Base-by-base conservation (phyloP, 2,113 vertebrate genomes). In the Tichodroma muraria region DNA sequence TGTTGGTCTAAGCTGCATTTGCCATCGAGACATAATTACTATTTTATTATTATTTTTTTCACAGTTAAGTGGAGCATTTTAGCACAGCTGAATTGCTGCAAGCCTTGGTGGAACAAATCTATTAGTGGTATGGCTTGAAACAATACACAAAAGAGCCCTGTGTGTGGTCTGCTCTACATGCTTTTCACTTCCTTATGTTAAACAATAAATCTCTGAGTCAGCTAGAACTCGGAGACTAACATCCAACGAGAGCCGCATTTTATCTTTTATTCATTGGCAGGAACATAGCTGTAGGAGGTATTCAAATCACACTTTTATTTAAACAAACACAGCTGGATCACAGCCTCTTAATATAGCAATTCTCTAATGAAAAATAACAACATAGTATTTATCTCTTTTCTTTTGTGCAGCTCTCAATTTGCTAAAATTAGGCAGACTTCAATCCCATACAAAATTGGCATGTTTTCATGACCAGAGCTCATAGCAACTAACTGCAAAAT, bases 231-330 rank as follows among this genome's bases (percentile, higher is more conserved):
- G 8, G 97, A 96, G 97, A 97, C 97, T 97, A 96, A 96, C 97
- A 97, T 97, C 97, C 96, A 97, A 95, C 53, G 44, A 97, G 96
- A 95, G 94, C 95, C 68, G 91, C 96, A 96, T 98, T 98, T 97
- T 98, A 98, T 98, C 98, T 98, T 98, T 98, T 98, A 98, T 98
- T 98, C 98, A 98, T 97, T 98, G 98, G 98, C 98, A 98, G 97
- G 97, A 97, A 97, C 97, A 97, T 97, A 98, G 98, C 98, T 98
- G 97, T 98, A 98, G 98, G 98, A 98, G 98, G 98, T 98, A 98
- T 98, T 98, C 97, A 98, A 98, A 98, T 98, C 98, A 97, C 98
- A 98, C 97, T 98, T 98, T 98, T 98, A 98, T 98, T 98, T 98
- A 98, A 98, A 98, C 98, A 98, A 98, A 98, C 98, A 98, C 98